These are phyloP conservation scores for Hypotaenidia philippensis DNA, from an alignment of 2,797 vertebrate genomes.

Conservation along the genomic window DNA sequence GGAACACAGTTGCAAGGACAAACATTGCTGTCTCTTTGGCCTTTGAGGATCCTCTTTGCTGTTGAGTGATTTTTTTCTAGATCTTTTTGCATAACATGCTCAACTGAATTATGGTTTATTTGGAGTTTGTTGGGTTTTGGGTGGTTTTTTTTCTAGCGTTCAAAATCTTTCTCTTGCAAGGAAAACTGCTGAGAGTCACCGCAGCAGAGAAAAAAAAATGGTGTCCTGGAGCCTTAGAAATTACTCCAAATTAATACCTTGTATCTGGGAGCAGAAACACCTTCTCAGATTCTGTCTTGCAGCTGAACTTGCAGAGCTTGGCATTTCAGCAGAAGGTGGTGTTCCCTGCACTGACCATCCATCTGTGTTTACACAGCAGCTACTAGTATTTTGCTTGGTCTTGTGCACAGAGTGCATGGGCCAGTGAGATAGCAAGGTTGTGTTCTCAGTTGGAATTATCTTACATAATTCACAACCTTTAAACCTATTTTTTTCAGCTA, in stretches of 20 bases:
- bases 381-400: neutral
- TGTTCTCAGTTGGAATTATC: conserved; percentile 16
- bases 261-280: neutral
- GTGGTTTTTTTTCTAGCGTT: neutral
- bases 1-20: neutral
- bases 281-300: conserved; percentile 2
- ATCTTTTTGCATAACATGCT: neutral
- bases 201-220: neutral
- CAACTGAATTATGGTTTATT: conserved; percentile 15
- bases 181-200: neutral
- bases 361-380: conserved; percentile 2
- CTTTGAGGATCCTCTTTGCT: neutral
- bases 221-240: neutral
- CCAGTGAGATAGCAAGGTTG: neutral
- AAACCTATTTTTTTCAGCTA: neutral
- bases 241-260: neutral
- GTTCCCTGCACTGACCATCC: neutral
- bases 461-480: conserved; percentile 4
- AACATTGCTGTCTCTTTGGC: neutral
- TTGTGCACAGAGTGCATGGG: neutral
- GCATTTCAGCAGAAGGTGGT: neutral
- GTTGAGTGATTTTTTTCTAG: neutral
- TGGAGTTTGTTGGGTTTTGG: neutral
- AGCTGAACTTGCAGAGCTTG: neutral
- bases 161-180: neutral